A percentile compares a stretch with the other conserved stretches of the same genome.
These are phyloP conservation scores for Albula goreensis DNA, from an alignment of 2,113 vertebrate genomes.

Conservation along the genomic window DNA sequence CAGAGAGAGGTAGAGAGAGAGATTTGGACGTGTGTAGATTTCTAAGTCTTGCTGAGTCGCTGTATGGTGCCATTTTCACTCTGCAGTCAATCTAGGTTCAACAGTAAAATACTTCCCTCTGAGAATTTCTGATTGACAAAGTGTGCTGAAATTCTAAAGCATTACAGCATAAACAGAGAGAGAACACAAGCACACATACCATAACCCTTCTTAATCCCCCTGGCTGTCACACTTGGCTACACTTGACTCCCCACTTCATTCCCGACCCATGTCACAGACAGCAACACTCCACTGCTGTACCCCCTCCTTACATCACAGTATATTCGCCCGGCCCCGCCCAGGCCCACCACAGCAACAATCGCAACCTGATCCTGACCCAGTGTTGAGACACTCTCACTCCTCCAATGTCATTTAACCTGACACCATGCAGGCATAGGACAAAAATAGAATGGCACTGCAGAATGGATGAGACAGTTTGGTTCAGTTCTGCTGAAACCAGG, in stretches of 20 bases:
- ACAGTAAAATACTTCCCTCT: not conserved
- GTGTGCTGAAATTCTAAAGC: not conserved
- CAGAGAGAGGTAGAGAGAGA: no score
- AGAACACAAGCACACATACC: not conserved
- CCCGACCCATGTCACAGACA: not conserved
- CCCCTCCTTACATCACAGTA: not conserved
- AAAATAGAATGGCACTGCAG: constrained; percentile 12
- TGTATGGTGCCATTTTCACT: not conserved
- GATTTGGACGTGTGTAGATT: not conserved
- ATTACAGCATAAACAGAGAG: not conserved
- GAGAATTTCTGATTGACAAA: not conserved
- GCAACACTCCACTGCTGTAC: not conserved
- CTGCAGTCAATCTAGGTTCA: not conserved
- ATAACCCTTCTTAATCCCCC: not conserved
- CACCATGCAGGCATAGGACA: not conserved
- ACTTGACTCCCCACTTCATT: not conserved
- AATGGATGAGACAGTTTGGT: not conserved
- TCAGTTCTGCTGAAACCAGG: not conserved
- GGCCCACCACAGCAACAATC: not conserved
- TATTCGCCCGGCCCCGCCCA: no score
- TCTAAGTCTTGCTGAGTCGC: not conserved
- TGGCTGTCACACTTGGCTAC: not conserved
- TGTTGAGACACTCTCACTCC: not conserved
- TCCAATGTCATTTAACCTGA: constrained; percentile 24
- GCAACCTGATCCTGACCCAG: not conserved